Percentiles rank a stretch among this genome's conserved stretches.
These are phyloP conservation scores for Loris lydekkerianus DNA, from an alignment of 2,797 vertebrate genomes.

Conservation along the genomic window DNA sequence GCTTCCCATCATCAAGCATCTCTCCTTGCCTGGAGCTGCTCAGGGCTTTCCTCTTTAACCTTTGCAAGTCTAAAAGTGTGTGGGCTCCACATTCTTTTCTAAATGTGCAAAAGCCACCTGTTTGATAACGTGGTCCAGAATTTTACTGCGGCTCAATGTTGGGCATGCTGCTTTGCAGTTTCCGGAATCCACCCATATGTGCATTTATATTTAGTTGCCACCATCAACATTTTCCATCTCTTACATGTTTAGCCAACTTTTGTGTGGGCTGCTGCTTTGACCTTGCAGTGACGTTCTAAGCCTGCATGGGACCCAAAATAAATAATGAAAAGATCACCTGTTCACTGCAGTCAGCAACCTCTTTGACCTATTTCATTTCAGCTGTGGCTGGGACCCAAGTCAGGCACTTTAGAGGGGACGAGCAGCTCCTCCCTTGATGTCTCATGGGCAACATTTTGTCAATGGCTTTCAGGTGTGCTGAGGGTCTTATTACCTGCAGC, in stretches of 20 bases:
- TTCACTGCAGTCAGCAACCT: conserved; percentile 38
- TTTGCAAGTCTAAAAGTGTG: conserved; percentile 45
- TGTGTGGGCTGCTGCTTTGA: conserved; percentile 69
- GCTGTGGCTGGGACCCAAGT: background rate
- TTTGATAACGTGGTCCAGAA: conserved; percentile 63
- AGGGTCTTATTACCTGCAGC: background rate
- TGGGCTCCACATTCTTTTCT: conserved; percentile 80
- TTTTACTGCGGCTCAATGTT: conserved; percentile 59
- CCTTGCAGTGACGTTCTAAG: conserved; percentile 69
- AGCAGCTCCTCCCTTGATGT: background rate
- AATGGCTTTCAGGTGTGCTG: background rate
- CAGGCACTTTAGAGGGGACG: background rate
- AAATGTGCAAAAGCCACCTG: conserved; percentile 77
- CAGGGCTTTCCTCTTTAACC: conserved; percentile 67
- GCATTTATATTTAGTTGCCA: conserved; percentile 79
- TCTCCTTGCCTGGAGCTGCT: conserved; percentile 5
- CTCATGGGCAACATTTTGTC: background rate
- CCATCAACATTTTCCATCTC: conserved; percentile 78
- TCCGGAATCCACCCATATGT: conserved; percentile 78
- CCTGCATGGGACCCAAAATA: conserved; percentile 50
- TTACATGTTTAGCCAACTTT: conserved; percentile 77
- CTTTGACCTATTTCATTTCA: conserved; percentile 37
- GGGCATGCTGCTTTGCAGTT: conserved; percentile 55
- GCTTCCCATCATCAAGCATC: background rate
- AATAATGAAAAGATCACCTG: conserved; percentile 70